Conservation (phyloP, 2,113 vertebrate species). For the Psittacara wagleri region DNA sequence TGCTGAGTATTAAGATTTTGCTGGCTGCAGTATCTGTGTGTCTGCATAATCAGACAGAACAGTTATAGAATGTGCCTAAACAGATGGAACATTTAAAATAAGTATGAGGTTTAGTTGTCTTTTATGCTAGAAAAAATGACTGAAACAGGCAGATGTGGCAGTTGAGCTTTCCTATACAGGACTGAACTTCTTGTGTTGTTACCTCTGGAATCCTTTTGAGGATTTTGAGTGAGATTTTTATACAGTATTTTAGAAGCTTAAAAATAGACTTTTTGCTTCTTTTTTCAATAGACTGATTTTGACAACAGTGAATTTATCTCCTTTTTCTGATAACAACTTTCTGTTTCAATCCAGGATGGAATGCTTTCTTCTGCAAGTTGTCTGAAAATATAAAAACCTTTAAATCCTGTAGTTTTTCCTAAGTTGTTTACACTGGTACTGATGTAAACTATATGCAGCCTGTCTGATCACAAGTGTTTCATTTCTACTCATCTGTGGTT, state of each 20-base stretch:
- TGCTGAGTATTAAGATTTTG: not conserved
- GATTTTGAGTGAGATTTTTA: not conserved
- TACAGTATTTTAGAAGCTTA: not conserved
- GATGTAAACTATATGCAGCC: not conserved
- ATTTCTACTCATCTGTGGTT: not conserved
- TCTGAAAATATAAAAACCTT: not conserved
- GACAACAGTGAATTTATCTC: not conserved
- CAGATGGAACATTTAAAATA: slow-evolving; percentile 18
- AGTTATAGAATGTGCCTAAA: not conserved
- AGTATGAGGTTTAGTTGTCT: not conserved
- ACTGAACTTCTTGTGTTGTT: not conserved
- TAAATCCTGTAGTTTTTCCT: not conserved
- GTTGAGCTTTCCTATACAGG: fast-evolving
- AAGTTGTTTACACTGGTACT: not conserved
- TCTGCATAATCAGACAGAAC: not conserved
- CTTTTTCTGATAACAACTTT: not conserved
- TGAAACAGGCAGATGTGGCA: not conserved
- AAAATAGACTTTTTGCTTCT: not conserved
- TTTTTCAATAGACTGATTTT: not conserved
- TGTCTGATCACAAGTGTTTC: not conserved
- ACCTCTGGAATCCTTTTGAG: not conserved
- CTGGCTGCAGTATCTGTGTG: not conserved
- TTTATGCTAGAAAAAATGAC: not conserved
- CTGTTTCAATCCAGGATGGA: not conserved
- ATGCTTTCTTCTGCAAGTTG: not conserved